phyloP scores from a whole-genome alignment of 2,888 invertebrate species.

The Cheilosia grossa region DNA sequence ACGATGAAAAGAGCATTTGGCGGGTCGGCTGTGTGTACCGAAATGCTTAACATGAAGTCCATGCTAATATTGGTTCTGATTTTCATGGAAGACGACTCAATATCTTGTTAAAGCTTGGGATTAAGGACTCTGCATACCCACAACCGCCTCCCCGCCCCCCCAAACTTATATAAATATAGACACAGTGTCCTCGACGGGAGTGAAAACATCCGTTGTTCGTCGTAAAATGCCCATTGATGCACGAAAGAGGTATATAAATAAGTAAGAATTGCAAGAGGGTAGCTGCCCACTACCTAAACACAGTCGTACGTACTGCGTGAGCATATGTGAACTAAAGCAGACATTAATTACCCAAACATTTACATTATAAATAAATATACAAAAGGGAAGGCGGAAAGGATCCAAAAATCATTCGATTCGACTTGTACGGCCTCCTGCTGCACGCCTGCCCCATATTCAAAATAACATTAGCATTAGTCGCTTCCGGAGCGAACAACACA shows the following conservation, averaged over 20 bases:
- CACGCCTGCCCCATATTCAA: neutral
- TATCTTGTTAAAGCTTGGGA: slow-evolving; percentile 1
- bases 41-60: neutral
- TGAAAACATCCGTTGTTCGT: neutral
- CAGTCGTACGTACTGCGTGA: neutral
- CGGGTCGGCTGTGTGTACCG: neutral
- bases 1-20: neutral
- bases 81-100: neutral
- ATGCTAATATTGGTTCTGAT: slow-evolving; percentile 9
- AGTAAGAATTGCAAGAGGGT: neutral
- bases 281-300: neutral
- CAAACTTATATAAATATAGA: no score
- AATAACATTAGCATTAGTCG: neutral
- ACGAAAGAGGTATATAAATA: slow-evolving; percentile 6
- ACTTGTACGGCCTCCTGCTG: neutral
- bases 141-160: no score
- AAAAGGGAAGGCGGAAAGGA: slow-evolving; percentile 1
- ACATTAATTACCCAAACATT: slow-evolving; percentile 15
- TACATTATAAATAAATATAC: slow-evolving; percentile 8
- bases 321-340: neutral
- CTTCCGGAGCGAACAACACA: no score
- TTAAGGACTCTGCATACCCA: neutral
- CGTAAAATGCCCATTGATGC: neutral
- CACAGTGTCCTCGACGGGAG: neutral
- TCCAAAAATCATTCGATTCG: neutral